These are phyloP conservation scores for Excalfactoria chinensis DNA, from an alignment of 2,113 vertebrate genomes.

Conservation along the genomic window DNA sequence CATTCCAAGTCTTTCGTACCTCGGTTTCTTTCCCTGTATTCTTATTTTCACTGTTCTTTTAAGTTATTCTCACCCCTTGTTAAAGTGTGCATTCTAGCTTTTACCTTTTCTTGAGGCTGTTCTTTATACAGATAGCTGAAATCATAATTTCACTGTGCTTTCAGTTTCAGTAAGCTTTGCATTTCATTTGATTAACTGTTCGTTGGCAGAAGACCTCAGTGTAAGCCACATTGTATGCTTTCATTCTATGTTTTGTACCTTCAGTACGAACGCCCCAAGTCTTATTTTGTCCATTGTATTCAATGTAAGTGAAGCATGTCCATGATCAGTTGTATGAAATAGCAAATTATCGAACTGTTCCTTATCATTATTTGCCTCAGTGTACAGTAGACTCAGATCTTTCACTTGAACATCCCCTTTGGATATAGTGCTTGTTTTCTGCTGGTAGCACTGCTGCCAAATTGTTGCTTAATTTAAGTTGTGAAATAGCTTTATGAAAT, in stretches of 20 bases:
- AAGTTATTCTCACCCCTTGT: background rate
- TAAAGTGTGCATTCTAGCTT: background rate
- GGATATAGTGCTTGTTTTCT: background rate
- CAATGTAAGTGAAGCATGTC: background rate
- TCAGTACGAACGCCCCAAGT: background rate
- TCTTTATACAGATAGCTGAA: background rate
- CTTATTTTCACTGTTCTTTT: background rate
- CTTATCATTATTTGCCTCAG: background rate
- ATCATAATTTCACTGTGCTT: background rate
- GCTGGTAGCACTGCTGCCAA: background rate
- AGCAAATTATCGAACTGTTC: background rate
- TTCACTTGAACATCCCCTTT: background rate
- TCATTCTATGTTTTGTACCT: background rate
- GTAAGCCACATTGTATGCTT: background rate
- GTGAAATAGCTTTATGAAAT: background rate
- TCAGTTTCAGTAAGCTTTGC: background rate
- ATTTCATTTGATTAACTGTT: background rate
- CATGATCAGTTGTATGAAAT: background rate
- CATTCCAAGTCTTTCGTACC: background rate
- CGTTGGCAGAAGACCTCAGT: background rate
- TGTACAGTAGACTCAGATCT: background rate
- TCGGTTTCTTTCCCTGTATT: background rate
- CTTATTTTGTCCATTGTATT: background rate
- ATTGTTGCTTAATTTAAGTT: conserved; percentile 12
- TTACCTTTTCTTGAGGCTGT: background rate